These are phyloP conservation scores for Monomorium pharaonis DNA, from an alignment of 1,140 invertebrate species.

Conservation along the genomic window DNA sequence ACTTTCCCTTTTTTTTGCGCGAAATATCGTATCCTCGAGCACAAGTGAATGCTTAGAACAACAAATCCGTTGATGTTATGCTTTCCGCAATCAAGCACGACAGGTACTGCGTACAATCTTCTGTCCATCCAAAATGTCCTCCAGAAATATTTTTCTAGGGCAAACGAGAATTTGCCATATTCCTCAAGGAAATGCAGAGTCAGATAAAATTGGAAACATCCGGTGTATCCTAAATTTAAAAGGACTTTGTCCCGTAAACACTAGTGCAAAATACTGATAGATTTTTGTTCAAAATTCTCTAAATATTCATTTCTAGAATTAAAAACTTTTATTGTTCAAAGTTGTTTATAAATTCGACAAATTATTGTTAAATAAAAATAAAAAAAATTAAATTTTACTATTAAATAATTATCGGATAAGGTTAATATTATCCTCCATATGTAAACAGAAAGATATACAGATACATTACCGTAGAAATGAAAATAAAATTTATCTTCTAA, in stretches of 20 bases:
- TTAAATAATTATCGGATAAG: not conserved
- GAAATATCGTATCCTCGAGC: constrained; percentile 60
- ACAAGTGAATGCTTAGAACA: constrained; percentile 54
- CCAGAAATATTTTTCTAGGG: constrained; percentile 61
- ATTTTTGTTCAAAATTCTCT: not conserved
- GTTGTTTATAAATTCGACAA: not conserved
- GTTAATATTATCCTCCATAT: not conserved
- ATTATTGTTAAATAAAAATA: not conserved
- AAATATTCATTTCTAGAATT: not conserved
- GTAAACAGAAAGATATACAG: not conserved
- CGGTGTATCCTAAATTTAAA: constrained; percentile 4
- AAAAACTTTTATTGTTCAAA: not conserved
- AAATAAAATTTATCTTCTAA: not conserved
- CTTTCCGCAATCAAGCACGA: constrained; percentile 34
- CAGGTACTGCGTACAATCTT: constrained; percentile 35
- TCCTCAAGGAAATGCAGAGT: not conserved
- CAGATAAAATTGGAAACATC: not conserved
- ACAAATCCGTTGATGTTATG: constrained; percentile 48
- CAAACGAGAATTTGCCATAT: not conserved
- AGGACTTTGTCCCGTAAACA: not conserved
- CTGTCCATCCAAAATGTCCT: constrained; percentile 19
- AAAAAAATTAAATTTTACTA: not conserved
- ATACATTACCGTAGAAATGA: not conserved
- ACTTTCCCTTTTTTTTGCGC: constrained; percentile 19
- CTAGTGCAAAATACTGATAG: not conserved